phyloP scores from a whole-genome alignment of 2,888 invertebrate genomes.

The Lapara coniferarum region DNA sequence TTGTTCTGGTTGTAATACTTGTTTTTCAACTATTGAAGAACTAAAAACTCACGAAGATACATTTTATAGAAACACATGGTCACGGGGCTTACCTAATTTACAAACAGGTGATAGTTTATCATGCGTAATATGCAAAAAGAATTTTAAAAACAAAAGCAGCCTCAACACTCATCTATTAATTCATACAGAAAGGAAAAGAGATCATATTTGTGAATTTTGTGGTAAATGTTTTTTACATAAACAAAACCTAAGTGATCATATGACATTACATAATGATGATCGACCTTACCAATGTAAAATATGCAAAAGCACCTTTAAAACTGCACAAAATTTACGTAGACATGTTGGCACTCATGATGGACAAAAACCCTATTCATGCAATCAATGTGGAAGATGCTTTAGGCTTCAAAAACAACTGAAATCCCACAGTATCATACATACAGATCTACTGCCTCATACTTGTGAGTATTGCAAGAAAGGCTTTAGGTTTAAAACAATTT shows the following conservation, averaged over 20 bases:
- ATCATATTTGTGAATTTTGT: constrained; percentile 67
- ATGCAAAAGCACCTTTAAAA: constrained; percentile 62
- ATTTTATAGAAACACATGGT: constrained; percentile 50
- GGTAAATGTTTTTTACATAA: constrained; percentile 63
- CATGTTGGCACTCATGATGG: constrained; percentile 59
- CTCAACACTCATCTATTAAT: constrained; percentile 80
- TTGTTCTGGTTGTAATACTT: constrained; percentile 62
- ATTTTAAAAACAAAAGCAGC: constrained; percentile 54
- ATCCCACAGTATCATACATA: constrained; percentile 88
- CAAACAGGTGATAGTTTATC: constrained; percentile 47
- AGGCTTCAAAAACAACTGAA: constrained; percentile 66
- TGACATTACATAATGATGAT: constrained; percentile 57
- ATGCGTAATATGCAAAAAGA: constrained; percentile 62
- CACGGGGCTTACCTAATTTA: constrained; percentile 40
- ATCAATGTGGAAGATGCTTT: constrained; percentile 59
- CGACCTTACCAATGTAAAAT: constrained; percentile 66
- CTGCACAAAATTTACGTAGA: constrained; percentile 45
- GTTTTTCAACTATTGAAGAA: constrained; percentile 50
- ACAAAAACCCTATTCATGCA: constrained; percentile 57
- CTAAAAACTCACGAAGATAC: constrained; percentile 49
- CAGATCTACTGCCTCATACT: constrained; percentile 87
- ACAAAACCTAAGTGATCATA: constrained; percentile 53
- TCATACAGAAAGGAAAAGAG: constrained; percentile 74
- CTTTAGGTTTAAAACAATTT: constrained; percentile 87
- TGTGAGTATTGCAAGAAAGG: constrained; percentile 88